Evolutionary conservation across 1,140 invertebrate species (phyloP).

Genomic region (Leptoteleia sp.): DNA sequence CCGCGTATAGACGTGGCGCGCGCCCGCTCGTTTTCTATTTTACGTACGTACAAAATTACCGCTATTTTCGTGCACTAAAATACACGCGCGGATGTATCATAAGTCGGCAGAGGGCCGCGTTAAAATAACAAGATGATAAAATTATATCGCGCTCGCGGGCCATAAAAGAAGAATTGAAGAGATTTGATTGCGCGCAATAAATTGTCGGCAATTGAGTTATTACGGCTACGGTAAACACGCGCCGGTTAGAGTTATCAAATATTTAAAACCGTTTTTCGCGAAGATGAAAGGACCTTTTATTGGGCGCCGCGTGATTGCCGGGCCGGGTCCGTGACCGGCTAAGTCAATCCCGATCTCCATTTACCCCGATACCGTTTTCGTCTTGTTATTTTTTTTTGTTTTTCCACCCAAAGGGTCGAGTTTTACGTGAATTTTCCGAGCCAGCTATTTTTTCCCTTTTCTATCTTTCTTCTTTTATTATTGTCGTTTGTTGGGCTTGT

Average conservation of each 20-base stretch:
- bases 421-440: too few species aligned
- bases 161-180: constrained; percentile 38
- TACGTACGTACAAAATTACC: constrained; percentile 43
- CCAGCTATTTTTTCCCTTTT: too few species aligned
- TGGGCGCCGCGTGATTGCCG: neutral
- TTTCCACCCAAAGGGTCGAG: too few species aligned
- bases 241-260: constrained; percentile 26
- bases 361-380: too few species aligned
- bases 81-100: constrained; percentile 32
- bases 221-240: constrained; percentile 20
- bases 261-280: constrained; percentile 36
- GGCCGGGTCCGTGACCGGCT: too few species aligned
- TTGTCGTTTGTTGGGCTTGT: too few species aligned
- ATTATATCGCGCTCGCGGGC: constrained; percentile 32
- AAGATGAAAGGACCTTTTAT: constrained; percentile 22
- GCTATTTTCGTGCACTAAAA: constrained; percentile 41
- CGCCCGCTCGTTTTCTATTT: constrained; percentile 44
- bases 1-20: constrained; percentile 26
- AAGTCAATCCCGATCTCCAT: too few species aligned
- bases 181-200: constrained; percentile 38
- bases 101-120: constrained; percentile 30
- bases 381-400: too few species aligned
- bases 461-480: too few species aligned
- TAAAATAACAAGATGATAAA: constrained; percentile 43
- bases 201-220: constrained; percentile 39